Evolutionary conservation across 2,113 vertebrate genomes (phyloP).

Genomic region (Sula dactylatra): DNA sequence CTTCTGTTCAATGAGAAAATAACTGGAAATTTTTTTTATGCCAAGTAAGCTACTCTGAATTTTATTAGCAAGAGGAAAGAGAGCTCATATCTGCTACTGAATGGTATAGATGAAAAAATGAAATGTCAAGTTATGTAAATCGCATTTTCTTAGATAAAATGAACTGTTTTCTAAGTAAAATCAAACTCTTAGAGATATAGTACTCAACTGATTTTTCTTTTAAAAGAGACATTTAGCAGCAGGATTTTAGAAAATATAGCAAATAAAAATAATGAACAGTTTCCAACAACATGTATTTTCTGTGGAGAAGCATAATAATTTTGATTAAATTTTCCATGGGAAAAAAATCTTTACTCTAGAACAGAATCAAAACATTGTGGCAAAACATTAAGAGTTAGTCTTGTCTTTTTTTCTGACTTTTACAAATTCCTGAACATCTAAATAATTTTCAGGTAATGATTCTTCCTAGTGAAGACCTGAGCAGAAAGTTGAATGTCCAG

Average conservation of each 20-base stretch:
- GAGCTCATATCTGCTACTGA: neutral
- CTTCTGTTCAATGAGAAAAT: neutral
- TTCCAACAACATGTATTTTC: neutral
- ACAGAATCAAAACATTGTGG: neutral
- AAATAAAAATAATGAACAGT: neutral
- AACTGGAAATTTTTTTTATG: neutral
- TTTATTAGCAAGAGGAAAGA: neutral
- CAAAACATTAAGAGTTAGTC: neutral
- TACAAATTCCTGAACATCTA: neutral
- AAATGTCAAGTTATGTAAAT: neutral
- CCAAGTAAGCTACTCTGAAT: neutral
- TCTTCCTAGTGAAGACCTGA: neutral
- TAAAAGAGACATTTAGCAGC: neutral
- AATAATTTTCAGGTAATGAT: neutral
- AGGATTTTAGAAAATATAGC: neutral
- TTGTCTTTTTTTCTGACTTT: neutral
- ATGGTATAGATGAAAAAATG: neutral
- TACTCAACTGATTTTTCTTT: neutral
- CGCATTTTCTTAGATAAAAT: neutral
- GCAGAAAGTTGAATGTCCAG: rapidly evolving
- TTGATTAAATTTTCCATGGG: neutral
- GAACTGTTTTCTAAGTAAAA: neutral
- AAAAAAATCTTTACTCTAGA: neutral
- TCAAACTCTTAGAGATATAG: neutral
- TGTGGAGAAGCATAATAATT: neutral